Percentiles rank a stretch among this genome's conserved stretches.
Evolutionary conservation across 2,797 vertebrate genomes (phyloP).

Genomic region (Poeciliopsis paucimaculata): DNA sequence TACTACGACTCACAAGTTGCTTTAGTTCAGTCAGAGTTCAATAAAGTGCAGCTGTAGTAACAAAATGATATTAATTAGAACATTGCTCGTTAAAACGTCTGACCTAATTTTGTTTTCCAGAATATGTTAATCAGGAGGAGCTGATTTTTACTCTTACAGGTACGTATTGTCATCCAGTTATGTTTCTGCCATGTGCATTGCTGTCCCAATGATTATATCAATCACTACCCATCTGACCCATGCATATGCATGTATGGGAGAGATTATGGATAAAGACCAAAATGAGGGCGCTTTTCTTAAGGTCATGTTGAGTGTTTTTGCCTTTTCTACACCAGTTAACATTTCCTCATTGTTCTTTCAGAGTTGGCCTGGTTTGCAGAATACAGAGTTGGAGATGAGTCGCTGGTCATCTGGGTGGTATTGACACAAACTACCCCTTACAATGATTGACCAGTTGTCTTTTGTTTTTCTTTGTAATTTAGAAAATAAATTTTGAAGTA

Average conservation of each 20-base stretch:
- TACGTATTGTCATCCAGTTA: not conserved
- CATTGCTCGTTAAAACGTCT: not conserved
- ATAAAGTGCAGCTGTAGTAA: not conserved
- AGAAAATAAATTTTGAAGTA: not conserved
- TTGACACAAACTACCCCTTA: not conserved
- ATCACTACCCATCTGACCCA: slow-evolving; percentile 85
- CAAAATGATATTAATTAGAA: not conserved
- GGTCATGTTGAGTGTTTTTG: not conserved
- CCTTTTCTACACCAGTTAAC: not conserved
- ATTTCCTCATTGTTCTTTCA: slow-evolving; percentile 25
- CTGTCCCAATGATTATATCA: slow-evolving; percentile 80
- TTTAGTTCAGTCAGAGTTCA: not conserved
- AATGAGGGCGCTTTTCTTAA: slow-evolving; percentile 71
- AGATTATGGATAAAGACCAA: slow-evolving; percentile 57
- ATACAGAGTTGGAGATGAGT: not conserved
- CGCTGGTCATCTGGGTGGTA: not conserved
- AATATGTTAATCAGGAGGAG: slow-evolving; percentile 1
- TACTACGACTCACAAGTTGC: not conserved
- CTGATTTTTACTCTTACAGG: not conserved
- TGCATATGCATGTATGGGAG: slow-evolving; percentile 60
- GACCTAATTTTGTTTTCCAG: slow-evolving; percentile 21
- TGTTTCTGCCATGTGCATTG: not conserved
- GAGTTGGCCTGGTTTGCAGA: slow-evolving; percentile 4
- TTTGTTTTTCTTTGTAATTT: not conserved
- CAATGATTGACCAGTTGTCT: not conserved